A percentile compares a stretch with the other conserved stretches of the same genome.
Evolutionary conservation across 1,140 invertebrate species (phyloP).

Genomic region (Vanessa tameamea): DNA sequence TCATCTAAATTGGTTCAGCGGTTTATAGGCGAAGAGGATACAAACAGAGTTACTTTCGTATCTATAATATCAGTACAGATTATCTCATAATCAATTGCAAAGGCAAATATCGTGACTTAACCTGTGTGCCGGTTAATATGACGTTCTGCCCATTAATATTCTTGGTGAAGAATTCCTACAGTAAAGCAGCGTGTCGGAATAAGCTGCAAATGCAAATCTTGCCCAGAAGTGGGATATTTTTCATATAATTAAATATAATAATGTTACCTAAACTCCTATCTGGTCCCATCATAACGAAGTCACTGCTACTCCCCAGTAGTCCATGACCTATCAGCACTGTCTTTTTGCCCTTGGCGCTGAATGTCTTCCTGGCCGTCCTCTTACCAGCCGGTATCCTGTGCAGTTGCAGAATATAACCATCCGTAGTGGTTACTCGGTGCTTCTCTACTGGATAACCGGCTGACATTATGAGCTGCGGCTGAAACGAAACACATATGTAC

Average conservation of each 20-base stretch:
- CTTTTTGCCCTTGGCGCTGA: conserved; percentile 69
- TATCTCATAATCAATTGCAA: no score
- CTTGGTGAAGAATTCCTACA: no score
- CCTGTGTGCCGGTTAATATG: no score
- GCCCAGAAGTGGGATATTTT: no score
- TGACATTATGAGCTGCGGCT: conserved; percentile 74
- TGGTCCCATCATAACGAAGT: conserved; percentile 86
- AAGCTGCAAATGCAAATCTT: neutral
- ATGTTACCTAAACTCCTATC: conserved; percentile 82
- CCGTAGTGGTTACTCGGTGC: conserved; percentile 84
- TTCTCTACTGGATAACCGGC: conserved; percentile 84
- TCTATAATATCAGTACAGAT: no score
- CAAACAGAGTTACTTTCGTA: no score
- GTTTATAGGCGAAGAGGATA: no score
- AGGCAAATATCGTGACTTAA: no score
- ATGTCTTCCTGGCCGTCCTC: conserved; percentile 53
- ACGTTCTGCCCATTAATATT: no score
- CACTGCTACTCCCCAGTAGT: conserved; percentile 84
- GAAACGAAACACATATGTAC: conserved; percentile 28
- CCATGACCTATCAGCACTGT: conserved; percentile 88
- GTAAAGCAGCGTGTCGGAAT: no score
- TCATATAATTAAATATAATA: no score
- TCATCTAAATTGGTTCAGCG: no score
- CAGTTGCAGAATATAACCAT: conserved; percentile 87
- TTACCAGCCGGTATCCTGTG: conserved; percentile 83